These are phyloP conservation scores for Palythoa grandis DNA, from an alignment of 92 coral and sea anemone genomes.

Conservation along the genomic window DNA sequence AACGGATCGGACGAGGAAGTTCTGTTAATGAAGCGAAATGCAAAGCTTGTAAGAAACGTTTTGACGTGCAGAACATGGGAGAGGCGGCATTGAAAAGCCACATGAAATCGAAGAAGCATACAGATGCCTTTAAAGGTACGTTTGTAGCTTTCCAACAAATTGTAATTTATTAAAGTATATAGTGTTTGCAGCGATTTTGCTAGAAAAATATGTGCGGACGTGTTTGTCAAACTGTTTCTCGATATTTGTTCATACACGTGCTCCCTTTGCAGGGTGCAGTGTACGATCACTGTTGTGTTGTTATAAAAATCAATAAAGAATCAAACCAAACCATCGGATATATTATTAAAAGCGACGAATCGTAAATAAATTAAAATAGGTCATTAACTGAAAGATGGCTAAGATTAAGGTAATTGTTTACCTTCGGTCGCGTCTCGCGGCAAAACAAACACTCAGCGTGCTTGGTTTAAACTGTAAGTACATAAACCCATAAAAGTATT, in stretches of 20 bases:
- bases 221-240: slow-evolving; percentile 6
- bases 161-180: slow-evolving; percentile 27
- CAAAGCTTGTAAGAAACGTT: slow-evolving; percentile 35
- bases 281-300: slow-evolving; percentile 26
- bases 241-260: slow-evolving; percentile 29
- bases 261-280: slow-evolving; percentile 22
- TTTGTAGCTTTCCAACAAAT: slow-evolving; percentile 38
- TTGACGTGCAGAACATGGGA: slow-evolving; percentile 49
- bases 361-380: slow-evolving; percentile 27
- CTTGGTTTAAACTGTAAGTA: slow-evolving; percentile 18
- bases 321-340: slow-evolving; percentile 31
- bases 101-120: slow-evolving; percentile 55
- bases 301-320: slow-evolving; percentile 29
- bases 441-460: slow-evolving; percentile 23
- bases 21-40: slow-evolving; percentile 31
- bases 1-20: slow-evolving; percentile 38
- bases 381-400: slow-evolving; percentile 27
- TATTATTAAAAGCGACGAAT: slow-evolving; percentile 32
- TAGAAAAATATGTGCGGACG: slow-evolving; percentile 27
- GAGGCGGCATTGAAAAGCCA: slow-evolving; percentile 55
- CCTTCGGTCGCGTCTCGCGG: slow-evolving; percentile 10
- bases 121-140: slow-evolving; percentile 49
- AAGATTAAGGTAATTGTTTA: slow-evolving; percentile 26
- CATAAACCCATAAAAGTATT: slow-evolving; percentile 1
- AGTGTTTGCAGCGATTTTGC: slow-evolving; percentile 25